phyloP scores from a whole-genome alignment of 2,113 vertebrate species.

The Poeciliopsis turrubarensis region DNA sequence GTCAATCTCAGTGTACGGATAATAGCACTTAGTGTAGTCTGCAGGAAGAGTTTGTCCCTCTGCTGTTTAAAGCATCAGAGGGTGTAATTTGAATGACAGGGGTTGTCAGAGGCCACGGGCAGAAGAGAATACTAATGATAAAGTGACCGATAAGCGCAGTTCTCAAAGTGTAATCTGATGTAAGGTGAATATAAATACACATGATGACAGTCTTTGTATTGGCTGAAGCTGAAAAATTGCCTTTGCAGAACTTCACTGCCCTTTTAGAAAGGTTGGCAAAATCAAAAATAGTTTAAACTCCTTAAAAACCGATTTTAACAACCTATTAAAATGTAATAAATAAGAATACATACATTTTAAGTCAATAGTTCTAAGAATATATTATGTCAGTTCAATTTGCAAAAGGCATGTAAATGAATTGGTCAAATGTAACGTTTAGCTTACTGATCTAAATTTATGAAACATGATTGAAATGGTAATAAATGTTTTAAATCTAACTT shows the following conservation, averaged over 20 bases:
- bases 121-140: conserved; percentile 49
- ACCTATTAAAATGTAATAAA: no score
- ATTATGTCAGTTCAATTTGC: no score
- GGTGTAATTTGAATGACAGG: conserved; percentile 45
- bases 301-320: no score
- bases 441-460: no score
- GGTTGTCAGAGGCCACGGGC: conserved; percentile 47
- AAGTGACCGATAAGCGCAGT: conserved; percentile 23
- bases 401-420: no score
- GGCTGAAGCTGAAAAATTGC: neutral
- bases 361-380: no score
- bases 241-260: neutral
- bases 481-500: no score
- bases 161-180: conserved; percentile 17
- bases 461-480: no score
- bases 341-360: no score
- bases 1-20: conserved; percentile 51
- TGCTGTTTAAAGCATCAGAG: conserved; percentile 55
- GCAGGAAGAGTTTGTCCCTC: conserved; percentile 34
- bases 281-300: no score
- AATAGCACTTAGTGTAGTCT: conserved; percentile 43
- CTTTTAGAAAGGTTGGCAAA: neutral
- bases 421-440: no score
- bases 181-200: conserved; percentile 21
- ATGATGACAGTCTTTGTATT: conserved; percentile 1